Evolutionary conservation across 2,113 vertebrate genomes (phyloP), one percentile per base, ranked within the genome.

Genomic region (Brachyhypopomus occidentalis): DNA sequence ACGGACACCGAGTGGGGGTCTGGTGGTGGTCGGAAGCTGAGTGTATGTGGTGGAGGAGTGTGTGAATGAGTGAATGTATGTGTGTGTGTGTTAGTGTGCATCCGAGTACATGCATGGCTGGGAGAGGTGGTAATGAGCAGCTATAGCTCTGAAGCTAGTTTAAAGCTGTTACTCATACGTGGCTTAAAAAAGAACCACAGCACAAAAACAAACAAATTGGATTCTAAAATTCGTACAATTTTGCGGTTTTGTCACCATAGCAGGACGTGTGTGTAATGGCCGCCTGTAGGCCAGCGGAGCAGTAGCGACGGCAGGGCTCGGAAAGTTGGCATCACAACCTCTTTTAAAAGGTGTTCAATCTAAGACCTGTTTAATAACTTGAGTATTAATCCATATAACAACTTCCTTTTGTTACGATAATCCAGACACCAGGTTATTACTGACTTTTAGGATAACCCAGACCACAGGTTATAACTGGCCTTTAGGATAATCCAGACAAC

Each of bases 41-140:
- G 66, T 12, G 20, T 17, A 70, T 22, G 34, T 70, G 66, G 6
- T 41, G 66, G 19, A 41, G 20, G 66, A 41, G 66, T 41, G 66
- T 67, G 19, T 36, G 67, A 2, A 41, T 41, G 41, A 41, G 41
- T 41, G 41, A 41, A 9, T 41, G 2, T 48, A 25, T 38, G 8
- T 84, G 75, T 71, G 34, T 59, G 59, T 64, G 73, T 80, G 75
- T 84, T 72, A 70, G 66, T 48, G 17, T 56, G 48, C 73, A 55
- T 73, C 55, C 59, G 19, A 4, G 36, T 23, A 22, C 36, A 3
- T 59, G 34, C 52, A 66, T 25, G 36, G 55, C 38, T 30, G 38
- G 23, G 52, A 12, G 41, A 48, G 70, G 62, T 77, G 71, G 76
- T 88, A 85, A 91, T 89, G 78, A 89, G 74, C 25, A 70, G 64